These are phyloP conservation scores for Orientallactaga sibirica DNA, from an alignment of 2,797 vertebrate species.

Conservation along the genomic window DNA sequence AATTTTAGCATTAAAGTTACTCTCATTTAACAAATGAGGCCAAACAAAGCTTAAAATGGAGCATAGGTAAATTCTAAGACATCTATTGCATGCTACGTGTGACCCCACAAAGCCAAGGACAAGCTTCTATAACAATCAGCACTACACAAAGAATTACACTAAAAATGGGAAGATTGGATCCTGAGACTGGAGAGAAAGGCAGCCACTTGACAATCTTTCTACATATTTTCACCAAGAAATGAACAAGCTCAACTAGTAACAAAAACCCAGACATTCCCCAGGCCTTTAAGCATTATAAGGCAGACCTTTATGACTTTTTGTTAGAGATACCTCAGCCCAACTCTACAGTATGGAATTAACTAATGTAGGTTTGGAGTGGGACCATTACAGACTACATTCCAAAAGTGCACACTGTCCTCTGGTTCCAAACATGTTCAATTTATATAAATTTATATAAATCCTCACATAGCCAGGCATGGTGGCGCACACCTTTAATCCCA, in stretches of 20 bases:
- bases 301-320: background rate
- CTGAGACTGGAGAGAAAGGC: background rate
- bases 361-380: background rate
- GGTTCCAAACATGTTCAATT: slow-evolving; percentile 17
- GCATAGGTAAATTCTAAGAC: background rate
- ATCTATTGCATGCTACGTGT: background rate
- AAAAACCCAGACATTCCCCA: background rate
- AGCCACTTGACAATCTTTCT: background rate
- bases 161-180: background rate
- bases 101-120: background rate
- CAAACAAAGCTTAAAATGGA: slow-evolving; percentile 1
- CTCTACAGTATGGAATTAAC: background rate
- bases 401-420: slow-evolving; percentile 35
- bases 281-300: background rate
- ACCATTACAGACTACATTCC: background rate
- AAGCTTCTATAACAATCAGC: background rate
- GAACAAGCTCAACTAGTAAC: slow-evolving; percentile 1
- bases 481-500: too few species aligned
- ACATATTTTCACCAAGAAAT: background rate
- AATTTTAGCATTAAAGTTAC: slow-evolving; percentile 42
- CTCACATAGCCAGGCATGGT: too few species aligned
- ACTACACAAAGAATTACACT: background rate
- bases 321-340: background rate
- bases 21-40: slow-evolving; percentile 7
- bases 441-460: background rate